Percentiles rank a stretch among this genome's conserved stretches.
phyloP scores from a whole-genome alignment of 1,140 invertebrate genomes.

The Drosophila melanogaster region DNA sequence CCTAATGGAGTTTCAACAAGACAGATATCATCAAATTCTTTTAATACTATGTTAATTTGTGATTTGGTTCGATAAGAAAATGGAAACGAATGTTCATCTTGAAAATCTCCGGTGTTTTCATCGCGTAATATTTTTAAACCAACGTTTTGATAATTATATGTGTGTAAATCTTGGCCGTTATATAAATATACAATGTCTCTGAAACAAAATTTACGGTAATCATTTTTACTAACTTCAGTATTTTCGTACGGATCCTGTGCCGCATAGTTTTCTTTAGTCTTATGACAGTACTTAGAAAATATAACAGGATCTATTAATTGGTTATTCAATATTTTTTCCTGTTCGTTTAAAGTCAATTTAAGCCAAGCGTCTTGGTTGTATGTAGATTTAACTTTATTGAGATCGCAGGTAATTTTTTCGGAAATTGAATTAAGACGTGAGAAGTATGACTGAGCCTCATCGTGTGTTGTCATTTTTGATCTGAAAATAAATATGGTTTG shows the following conservation, averaged over 20 bases:
- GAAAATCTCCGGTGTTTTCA: constrained; percentile 54
- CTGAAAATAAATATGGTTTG: constrained; percentile 12
- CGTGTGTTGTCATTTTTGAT: constrained; percentile 33
- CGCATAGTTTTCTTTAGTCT: neutral
- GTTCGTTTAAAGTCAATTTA: constrained; percentile 43
- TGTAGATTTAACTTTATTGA: constrained; percentile 47
- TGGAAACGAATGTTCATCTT: constrained; percentile 76
- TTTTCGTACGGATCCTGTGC: neutral
- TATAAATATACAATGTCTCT: constrained; percentile 36
- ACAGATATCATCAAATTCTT: constrained; percentile 1
- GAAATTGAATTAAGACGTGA: constrained; percentile 69
- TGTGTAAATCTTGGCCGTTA: constrained; percentile 49
- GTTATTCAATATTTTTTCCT: constrained; percentile 62
- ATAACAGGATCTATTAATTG: constrained; percentile 68
- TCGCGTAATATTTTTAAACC: constrained; percentile 67
- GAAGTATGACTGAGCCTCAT: constrained; percentile 55
- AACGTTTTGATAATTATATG: constrained; percentile 57
- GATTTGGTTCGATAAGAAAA: constrained; percentile 75
- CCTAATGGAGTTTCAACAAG: neutral
- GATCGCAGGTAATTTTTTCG: constrained; percentile 58
- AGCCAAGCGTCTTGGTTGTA: constrained; percentile 54
- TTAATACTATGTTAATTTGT: constrained; percentile 65
- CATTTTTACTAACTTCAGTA: constrained; percentile 4
- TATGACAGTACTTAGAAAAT: constrained; percentile 46
- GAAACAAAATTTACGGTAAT: neutral